Evolutionary conservation across 2,888 invertebrate genomes (phyloP).

Genomic region (Hoplodrina blanda): DNA sequence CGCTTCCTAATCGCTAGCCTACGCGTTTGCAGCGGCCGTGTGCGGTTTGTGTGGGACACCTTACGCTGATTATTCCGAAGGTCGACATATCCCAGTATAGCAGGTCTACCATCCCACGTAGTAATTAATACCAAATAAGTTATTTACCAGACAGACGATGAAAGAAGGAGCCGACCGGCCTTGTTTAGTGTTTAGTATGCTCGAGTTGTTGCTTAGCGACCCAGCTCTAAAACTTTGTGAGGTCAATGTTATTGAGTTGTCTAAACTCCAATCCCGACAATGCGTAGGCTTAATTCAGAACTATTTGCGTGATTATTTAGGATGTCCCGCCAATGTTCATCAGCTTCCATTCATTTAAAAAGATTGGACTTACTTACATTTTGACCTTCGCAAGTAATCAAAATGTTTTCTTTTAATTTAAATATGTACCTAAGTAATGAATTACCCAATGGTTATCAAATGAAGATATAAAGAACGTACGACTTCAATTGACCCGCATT

Average conservation of each 20-base stretch:
- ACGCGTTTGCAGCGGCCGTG: conserved; percentile 67
- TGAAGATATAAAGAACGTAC: conserved; percentile 30
- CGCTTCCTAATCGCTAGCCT: conserved; percentile 60
- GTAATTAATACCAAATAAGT: conserved; percentile 78
- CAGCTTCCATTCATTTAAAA: background rate
- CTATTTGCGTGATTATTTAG: conserved; percentile 2
- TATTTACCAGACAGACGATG: conserved; percentile 54
- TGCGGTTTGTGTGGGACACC: conserved; percentile 78
- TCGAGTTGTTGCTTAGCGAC: conserved; percentile 29
- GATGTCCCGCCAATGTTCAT: background rate
- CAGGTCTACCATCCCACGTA: conserved; percentile 75
- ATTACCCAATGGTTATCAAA: conserved; percentile 27
- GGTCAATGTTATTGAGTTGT: conserved; percentile 42
- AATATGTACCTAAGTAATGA: background rate
- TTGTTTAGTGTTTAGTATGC: conserved; percentile 43
- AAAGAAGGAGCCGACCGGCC: conserved; percentile 51
- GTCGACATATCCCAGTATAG: conserved; percentile 74
- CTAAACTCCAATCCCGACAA: conserved; percentile 10
- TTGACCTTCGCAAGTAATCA: background rate
- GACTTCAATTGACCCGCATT: conserved; percentile 58
- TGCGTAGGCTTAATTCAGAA: background rate
- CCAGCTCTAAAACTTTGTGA: conserved; percentile 40
- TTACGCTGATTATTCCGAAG: conserved; percentile 72
- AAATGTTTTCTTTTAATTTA: background rate
- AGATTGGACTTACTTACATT: background rate